phyloP scores from a whole-genome alignment of 1,140 invertebrate genomes.

The Bombus difficillimus region DNA sequence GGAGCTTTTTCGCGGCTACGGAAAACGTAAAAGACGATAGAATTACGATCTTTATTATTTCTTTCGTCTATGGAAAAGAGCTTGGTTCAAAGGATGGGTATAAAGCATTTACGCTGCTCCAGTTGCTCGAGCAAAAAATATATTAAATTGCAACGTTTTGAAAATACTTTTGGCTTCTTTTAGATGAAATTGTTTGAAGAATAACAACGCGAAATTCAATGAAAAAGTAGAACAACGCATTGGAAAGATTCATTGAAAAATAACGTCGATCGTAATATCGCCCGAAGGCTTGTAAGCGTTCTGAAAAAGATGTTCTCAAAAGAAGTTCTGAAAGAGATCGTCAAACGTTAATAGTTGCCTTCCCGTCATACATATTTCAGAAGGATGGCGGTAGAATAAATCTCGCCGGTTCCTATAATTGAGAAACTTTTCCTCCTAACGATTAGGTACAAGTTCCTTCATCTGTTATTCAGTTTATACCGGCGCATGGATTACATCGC shows the following conservation, averaged over 20 bases:
- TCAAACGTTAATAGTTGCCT: neutral
- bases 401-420: neutral
- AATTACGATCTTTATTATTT: neutral
- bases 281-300: neutral
- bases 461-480: conserved; percentile 38
- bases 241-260: neutral
- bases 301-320: neutral
- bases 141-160: neutral
- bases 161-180: neutral
- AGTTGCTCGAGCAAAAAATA: neutral
- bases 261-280: neutral
- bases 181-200: neutral
- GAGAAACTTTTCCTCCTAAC: conserved; percentile 4
- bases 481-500: conserved; percentile 30
- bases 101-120: neutral
- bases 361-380: neutral
- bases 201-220: no score
- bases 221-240: neutral
- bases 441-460: conserved; percentile 16
- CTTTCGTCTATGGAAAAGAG: neutral
- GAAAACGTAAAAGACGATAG: neutral
- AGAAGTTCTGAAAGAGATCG: neutral
- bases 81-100: neutral
- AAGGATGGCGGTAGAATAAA: neutral
- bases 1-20: neutral